phyloP scores from a whole-genome alignment of 2,888 invertebrate genomes.

The Tholera decimalis region DNA sequence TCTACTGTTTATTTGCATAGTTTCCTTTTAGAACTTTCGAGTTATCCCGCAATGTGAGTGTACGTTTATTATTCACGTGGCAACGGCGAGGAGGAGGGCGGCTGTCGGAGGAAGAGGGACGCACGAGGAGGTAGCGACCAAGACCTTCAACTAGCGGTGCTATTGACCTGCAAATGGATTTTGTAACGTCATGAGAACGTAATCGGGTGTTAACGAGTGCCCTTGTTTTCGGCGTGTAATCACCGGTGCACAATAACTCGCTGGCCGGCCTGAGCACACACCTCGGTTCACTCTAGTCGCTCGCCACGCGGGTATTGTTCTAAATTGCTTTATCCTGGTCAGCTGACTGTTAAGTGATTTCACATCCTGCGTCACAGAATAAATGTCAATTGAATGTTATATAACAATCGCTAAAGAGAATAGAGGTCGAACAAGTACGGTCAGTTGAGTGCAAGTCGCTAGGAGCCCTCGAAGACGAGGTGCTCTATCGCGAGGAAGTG shows the following conservation, averaged over 20 bases:
- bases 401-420: slow-evolving; percentile 43
- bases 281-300: slow-evolving; percentile 41
- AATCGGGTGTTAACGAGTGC: slow-evolving; percentile 68
- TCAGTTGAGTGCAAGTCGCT: slow-evolving; percentile 2
- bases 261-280: slow-evolving; percentile 50
- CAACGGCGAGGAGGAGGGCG: slow-evolving; percentile 59
- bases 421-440: slow-evolving; percentile 39
- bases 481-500: slow-evolving; percentile 12
- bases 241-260: slow-evolving; percentile 39
- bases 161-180: slow-evolving; percentile 80
- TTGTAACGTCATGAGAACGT: slow-evolving; percentile 69
- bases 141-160: slow-evolving; percentile 83
- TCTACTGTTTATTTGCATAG: too few species aligned
- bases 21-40: slow-evolving; percentile 9
- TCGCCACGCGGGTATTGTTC: slow-evolving; percentile 65
- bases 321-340: slow-evolving; percentile 77
- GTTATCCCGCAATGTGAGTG: slow-evolving; percentile 12
- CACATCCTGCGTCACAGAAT: slow-evolving; percentile 51
- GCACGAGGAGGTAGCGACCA: slow-evolving; percentile 70
- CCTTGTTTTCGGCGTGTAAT: slow-evolving; percentile 57
- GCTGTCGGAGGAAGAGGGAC: slow-evolving; percentile 60
- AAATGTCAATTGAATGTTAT: slow-evolving; percentile 51
- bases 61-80: slow-evolving; percentile 51
- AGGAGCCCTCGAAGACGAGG: not conserved
- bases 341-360: slow-evolving; percentile 57